phyloP scores from a whole-genome alignment of 2,888 invertebrate species.

The Plebejus melissa region DNA sequence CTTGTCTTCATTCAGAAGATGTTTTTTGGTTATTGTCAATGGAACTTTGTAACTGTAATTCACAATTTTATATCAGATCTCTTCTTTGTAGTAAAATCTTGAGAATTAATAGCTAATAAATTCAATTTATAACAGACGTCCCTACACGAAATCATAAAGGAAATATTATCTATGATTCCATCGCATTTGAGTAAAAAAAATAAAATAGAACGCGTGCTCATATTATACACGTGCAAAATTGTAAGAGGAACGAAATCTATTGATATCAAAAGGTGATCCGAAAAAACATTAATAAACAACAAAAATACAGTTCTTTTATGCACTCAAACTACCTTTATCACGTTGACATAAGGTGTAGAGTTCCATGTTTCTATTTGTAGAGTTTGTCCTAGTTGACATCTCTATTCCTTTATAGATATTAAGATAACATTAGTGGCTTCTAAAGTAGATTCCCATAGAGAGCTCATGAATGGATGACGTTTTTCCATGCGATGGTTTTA shows the following conservation, averaged over 20 bases:
- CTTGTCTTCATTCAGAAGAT: slow-evolving; percentile 39
- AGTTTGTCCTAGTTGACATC: slow-evolving; percentile 53
- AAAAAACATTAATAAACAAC: slow-evolving; percentile 58
- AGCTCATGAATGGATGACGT: slow-evolving; percentile 64
- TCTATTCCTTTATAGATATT: slow-evolving; percentile 59
- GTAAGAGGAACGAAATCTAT: slow-evolving; percentile 55
- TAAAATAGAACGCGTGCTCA: slow-evolving; percentile 65
- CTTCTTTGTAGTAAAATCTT: neutral
- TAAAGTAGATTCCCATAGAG: slow-evolving; percentile 58
- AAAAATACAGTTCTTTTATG: slow-evolving; percentile 44
- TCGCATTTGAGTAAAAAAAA: slow-evolving; percentile 20
- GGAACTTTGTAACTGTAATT: neutral
- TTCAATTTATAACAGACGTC: neutral
- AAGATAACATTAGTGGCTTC: slow-evolving; percentile 78
- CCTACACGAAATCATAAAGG: slow-evolving; percentile 8
- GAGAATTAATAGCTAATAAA: slow-evolving; percentile 6
- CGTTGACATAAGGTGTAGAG: slow-evolving; percentile 33
- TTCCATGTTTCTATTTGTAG: slow-evolving; percentile 29
- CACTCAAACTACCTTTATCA: slow-evolving; percentile 31
- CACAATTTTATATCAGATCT: neutral
- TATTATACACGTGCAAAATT: slow-evolving; percentile 55
- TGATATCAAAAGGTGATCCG: slow-evolving; percentile 52
- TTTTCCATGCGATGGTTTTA: slow-evolving; percentile 71
- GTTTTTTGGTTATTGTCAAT: slow-evolving; percentile 35
- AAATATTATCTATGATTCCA: slow-evolving; percentile 11